Percentiles rank a stretch among this genome's conserved stretches.
These are phyloP conservation scores for Telmatochromis brichardi DNA, from an alignment of 2,113 vertebrate genomes.

Conservation along the genomic window DNA sequence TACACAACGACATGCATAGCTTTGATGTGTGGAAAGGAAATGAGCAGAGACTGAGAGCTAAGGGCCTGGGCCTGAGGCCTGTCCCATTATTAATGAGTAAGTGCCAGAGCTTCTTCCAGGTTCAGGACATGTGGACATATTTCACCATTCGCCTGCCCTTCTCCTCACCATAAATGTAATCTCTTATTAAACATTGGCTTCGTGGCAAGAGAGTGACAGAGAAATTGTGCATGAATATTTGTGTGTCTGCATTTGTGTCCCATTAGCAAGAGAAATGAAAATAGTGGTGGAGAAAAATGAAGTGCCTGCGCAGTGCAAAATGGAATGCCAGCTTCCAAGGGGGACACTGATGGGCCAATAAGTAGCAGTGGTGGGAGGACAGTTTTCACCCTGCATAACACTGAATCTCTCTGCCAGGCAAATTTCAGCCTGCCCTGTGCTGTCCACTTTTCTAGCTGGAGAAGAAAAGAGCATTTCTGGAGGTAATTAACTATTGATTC, in stretches of 20 bases:
- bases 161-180: slow-evolving; percentile 56
- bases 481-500: slow-evolving; percentile 71
- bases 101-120: slow-evolving; percentile 34
- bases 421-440: slow-evolving; percentile 4
- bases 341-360: slow-evolving; percentile 45
- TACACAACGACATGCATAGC: background rate
- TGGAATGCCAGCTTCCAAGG: slow-evolving; percentile 26
- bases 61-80: slow-evolving; percentile 44
- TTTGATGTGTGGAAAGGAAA: slow-evolving; percentile 62
- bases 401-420: slow-evolving; percentile 32
- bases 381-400: slow-evolving; percentile 36
- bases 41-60: slow-evolving; percentile 51
- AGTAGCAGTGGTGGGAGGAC: slow-evolving; percentile 44
- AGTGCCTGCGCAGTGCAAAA: slow-evolving; percentile 28
- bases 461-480: slow-evolving; percentile 39
- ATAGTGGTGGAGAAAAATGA: slow-evolving; percentile 26
- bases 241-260: slow-evolving; percentile 1
- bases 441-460: slow-evolving; percentile 40
- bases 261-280: slow-evolving; percentile 15
- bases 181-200: slow-evolving; percentile 51
- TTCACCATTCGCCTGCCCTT: slow-evolving; percentile 36
- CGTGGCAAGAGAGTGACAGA: slow-evolving; percentile 1
- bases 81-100: slow-evolving; percentile 66
- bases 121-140: slow-evolving; percentile 55
- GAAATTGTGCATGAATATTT: slow-evolving; percentile 16